These are phyloP conservation scores for Agrenia bidenticulata DNA, from an alignment of 2,888 invertebrate genomes.

Conservation along the genomic window DNA sequence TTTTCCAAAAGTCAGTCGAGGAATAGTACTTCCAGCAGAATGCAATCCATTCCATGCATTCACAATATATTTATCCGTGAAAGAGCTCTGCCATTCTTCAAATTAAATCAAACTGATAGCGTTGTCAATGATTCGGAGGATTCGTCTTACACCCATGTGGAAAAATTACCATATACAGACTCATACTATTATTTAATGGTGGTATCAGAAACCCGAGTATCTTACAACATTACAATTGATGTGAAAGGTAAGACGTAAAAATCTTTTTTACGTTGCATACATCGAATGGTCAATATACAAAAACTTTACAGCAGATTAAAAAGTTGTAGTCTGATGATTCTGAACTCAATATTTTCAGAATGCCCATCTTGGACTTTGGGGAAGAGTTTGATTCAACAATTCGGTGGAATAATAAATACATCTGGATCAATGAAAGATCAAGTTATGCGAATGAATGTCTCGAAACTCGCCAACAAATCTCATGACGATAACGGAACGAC, in stretches of 20 bases:
- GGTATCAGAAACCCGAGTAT: conserved; percentile 57
- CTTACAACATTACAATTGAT: conserved; percentile 57
- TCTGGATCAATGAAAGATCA: conserved; percentile 44
- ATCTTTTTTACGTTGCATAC: no score
- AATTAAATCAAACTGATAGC: conserved; percentile 51
- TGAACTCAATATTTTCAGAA: conserved; percentile 36
- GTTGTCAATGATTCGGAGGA: conserved; percentile 55
- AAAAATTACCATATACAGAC: conserved; percentile 58
- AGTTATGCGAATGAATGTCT: conserved; percentile 42
- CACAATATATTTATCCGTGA: conserved; percentile 56
- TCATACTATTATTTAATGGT: conserved; percentile 60
- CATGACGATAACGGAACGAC: not conserved
- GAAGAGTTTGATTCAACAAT: conserved; percentile 52
- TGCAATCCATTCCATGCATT: conserved; percentile 55
- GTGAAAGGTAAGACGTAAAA: conserved; percentile 53
- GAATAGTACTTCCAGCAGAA: conserved; percentile 13
- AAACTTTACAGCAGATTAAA: not conserved
- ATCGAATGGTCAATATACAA: not conserved
- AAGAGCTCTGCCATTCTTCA: conserved; percentile 56
- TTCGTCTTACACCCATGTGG: conserved; percentile 55
- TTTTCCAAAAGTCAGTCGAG: conserved; percentile 45
- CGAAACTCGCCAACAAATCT: conserved; percentile 20
- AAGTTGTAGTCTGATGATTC: not conserved
- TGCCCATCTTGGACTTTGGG: conserved; percentile 52
- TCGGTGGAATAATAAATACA: conserved; percentile 44